Evolutionary conservation across 2,113 vertebrate genomes (phyloP).

Genomic region (Odobenus rosmarus): DNA sequence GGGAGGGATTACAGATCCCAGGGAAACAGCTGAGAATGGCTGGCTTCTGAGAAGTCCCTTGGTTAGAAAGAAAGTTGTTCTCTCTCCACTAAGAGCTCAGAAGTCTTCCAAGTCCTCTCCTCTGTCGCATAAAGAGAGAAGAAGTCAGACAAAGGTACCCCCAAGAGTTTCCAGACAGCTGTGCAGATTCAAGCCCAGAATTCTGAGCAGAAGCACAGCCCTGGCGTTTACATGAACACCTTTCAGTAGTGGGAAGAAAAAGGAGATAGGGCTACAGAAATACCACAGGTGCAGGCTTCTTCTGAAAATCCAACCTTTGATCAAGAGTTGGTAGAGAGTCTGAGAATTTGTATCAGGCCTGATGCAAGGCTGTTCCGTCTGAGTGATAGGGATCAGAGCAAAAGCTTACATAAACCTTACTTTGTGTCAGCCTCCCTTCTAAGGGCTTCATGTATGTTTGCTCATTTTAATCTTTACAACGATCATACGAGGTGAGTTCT

Average conservation of each 20-base stretch:
- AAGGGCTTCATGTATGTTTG: not conserved
- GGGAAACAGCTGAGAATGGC: not conserved
- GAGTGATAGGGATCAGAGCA: not conserved
- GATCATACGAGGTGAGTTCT: not conserved
- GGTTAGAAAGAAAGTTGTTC: slow-evolving; percentile 36
- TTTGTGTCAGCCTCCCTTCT: not conserved
- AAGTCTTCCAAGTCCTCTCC: not conserved
- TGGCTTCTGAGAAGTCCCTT: not conserved
- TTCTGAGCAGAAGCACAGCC: not conserved
- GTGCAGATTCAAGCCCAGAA: not conserved
- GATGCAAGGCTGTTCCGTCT: not conserved
- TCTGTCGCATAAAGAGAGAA: not conserved
- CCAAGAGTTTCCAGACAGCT: slow-evolving; percentile 9
- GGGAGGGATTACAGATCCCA: not conserved
- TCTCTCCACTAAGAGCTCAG: not conserved
- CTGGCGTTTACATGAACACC: not conserved
- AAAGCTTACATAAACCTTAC: not conserved
- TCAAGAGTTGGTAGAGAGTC: not conserved
- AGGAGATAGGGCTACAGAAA: not conserved
- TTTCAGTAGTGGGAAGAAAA: not conserved
- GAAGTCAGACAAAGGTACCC: slow-evolving; percentile 6
- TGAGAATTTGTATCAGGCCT: not conserved
- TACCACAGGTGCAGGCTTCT: not conserved
- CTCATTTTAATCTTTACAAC: not conserved
- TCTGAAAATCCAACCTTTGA: not conserved